phyloP scores from a whole-genome alignment of 1,140 invertebrate genomes.

The Drosophila mauritiana region DNA sequence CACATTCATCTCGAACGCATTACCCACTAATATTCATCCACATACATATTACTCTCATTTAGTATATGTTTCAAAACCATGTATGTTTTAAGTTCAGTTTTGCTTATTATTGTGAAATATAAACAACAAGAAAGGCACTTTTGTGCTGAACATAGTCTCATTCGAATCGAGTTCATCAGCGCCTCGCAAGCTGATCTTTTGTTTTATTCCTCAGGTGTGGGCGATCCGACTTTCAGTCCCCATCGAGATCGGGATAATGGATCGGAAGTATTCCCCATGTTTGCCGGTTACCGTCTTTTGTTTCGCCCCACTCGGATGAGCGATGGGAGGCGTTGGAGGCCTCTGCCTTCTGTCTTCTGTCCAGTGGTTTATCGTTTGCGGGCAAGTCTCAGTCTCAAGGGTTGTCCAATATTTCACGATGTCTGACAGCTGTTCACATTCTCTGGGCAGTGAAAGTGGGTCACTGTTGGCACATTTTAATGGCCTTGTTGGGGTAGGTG shows the following conservation, averaged over 20 bases:
- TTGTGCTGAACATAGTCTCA: background rate
- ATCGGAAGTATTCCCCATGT: constrained; percentile 41
- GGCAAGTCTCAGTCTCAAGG: constrained; percentile 29
- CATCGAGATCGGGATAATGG: constrained; percentile 20
- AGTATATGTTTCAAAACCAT: too few species aligned
- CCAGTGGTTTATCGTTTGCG: constrained; percentile 23
- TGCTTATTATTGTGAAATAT: too few species aligned
- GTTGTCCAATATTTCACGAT: constrained; percentile 42
- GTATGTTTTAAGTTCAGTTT: too few species aligned
- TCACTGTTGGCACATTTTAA: constrained; percentile 28
- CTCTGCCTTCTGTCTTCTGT: constrained; percentile 5
- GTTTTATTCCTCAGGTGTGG: constrained; percentile 10
- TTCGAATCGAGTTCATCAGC: constrained; percentile 19
- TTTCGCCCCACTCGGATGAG: constrained; percentile 26
- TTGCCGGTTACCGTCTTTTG: constrained; percentile 27
- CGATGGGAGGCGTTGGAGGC: constrained; percentile 30
- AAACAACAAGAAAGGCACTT: too few species aligned
- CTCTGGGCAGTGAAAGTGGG: constrained; percentile 39
- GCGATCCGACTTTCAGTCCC: constrained; percentile 9
- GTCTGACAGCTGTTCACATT: constrained; percentile 40
- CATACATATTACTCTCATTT: too few species aligned
- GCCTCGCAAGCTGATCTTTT: constrained; percentile 10
- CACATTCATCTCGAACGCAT: too few species aligned
- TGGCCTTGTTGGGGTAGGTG: constrained; percentile 40
- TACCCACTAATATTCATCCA: too few species aligned